Percentiles rank a stretch among this genome's conserved stretches.
Conservation (phyloP, 2,888 invertebrate genomes). For the Troilus luridus region DNA sequence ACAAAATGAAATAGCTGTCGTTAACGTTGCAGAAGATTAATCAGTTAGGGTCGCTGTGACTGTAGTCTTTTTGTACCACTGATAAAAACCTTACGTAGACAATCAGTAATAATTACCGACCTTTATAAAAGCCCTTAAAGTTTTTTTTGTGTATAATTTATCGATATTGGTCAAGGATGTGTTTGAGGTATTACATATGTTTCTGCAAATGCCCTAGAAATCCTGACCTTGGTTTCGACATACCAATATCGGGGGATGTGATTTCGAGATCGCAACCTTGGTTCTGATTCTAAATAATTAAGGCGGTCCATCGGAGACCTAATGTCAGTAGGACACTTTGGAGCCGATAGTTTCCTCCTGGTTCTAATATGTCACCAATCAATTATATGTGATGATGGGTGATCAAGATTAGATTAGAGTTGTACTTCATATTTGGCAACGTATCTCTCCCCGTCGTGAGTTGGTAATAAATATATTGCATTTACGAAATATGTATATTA, state of each 20-base stretch:
- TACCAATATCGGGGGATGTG: background rate
- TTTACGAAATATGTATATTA: too few relatives aligned
- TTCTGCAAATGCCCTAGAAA: background rate
- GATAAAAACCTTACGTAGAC: too few relatives aligned
- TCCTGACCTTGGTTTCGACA: conserved; percentile 6
- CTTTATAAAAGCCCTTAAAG: background rate
- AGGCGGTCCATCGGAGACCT: background rate
- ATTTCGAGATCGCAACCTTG: conserved; percentile 32
- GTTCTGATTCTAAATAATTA: conserved; percentile 25
- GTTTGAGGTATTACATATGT: background rate
- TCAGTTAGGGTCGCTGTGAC: too few relatives aligned
- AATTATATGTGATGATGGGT: background rate
- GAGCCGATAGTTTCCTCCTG: background rate
- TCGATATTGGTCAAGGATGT: background rate
- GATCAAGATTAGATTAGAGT: background rate
- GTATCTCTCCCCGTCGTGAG: background rate
- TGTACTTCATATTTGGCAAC: background rate
- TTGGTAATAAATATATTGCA: too few relatives aligned
- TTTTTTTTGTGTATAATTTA: background rate
- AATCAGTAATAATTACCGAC: too few relatives aligned
- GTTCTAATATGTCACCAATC: background rate
- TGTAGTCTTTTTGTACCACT: too few relatives aligned
- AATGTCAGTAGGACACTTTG: conserved; percentile 1
- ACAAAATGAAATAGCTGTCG: too few relatives aligned
- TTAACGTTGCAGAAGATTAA: too few relatives aligned